Evolutionary conservation across 2,888 invertebrate genomes (phyloP), one percentile per base, ranked within the genome.

Genomic region (Clivina fossor): DNA sequence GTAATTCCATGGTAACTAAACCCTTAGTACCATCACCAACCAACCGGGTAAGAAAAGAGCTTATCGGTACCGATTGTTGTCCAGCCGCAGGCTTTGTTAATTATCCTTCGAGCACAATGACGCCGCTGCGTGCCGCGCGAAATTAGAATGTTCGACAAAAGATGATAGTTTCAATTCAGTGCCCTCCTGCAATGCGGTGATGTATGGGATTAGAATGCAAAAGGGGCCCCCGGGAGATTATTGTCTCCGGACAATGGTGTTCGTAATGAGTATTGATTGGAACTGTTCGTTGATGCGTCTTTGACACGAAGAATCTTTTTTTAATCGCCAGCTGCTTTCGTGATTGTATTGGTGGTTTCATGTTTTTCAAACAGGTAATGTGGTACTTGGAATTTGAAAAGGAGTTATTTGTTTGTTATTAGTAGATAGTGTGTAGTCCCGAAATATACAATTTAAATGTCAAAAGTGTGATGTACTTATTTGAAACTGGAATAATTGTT

Each of bases 1-100:
- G n/a, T n/a, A n/a, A n/a, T n/a, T n/a, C n/a, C n/a, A n/a, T 16
- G 55, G 15, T 47, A 32, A 40, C 47, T 47, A 46, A 55, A 55
- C 47, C 55, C 46, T 55, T 55, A 55, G 51, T 43, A 47, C 47
- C 46, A 40, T 53, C 44, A 44, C 53, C 53, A 44, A 28, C 53
- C 26, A 37, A 53, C 26, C 37, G 8, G n/a, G 5, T 20, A 30
- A 37, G 40, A 38, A 40, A 47, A 46, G 47, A 47, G 30, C 55
- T 47, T 55, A 55, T 47, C 55, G 7, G n/a, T 13, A 40, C 38
- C 37, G 19, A 41, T 51, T 51, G 51, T 51, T 37, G 49, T 19
- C 49, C 24, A 22, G 50, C 16, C 28, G 11, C 15, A 30, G 43
- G 40, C 55, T 37, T 55, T 55, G 47, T 55, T 55, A 55, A 55